Percentiles rank a stretch among this genome's conserved stretches.
phyloP scores from a whole-genome alignment of 1,140 invertebrate genomes.

The Neodiprion pinetum region DNA sequence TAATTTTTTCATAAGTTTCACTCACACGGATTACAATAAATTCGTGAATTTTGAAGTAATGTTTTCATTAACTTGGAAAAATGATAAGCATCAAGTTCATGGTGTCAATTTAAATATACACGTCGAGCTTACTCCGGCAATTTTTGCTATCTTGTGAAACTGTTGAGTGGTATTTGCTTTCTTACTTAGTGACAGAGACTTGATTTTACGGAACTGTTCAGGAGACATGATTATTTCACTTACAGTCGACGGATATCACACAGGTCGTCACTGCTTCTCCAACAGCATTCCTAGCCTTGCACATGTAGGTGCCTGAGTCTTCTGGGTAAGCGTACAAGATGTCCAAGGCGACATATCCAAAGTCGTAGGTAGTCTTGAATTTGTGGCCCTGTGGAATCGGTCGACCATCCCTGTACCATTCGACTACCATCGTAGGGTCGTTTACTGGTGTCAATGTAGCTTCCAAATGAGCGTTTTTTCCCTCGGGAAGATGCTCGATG shows the following conservation, averaged over 20 bases:
- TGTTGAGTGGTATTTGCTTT: not conserved
- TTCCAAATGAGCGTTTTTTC: conserved; percentile 93
- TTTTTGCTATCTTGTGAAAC: not conserved
- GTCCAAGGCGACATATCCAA: conserved; percentile 94
- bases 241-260: conserved; percentile 83
- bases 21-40: not conserved
- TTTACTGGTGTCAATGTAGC: conserved; percentile 93
- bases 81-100: not conserved
- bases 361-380: conserved; percentile 94
- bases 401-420: conserved; percentile 93
- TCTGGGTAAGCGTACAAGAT: conserved; percentile 96
- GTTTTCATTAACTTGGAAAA: not conserved
- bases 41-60: not conserved
- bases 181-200: not conserved
- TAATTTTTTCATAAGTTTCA: conserved; percentile 14
- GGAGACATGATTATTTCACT: conserved; percentile 38
- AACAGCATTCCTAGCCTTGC: conserved; percentile 88
- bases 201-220: not conserved
- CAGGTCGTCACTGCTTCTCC: conserved; percentile 93
- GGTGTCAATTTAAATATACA: not conserved
- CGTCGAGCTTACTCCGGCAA: too few relatives aligned
- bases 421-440: conserved; percentile 93
- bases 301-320: conserved; percentile 95
- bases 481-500: conserved; percentile 82
- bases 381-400: conserved; percentile 89